phyloP scores from a whole-genome alignment of 2,797 vertebrate species.

The Fundulus diaphanus region DNA sequence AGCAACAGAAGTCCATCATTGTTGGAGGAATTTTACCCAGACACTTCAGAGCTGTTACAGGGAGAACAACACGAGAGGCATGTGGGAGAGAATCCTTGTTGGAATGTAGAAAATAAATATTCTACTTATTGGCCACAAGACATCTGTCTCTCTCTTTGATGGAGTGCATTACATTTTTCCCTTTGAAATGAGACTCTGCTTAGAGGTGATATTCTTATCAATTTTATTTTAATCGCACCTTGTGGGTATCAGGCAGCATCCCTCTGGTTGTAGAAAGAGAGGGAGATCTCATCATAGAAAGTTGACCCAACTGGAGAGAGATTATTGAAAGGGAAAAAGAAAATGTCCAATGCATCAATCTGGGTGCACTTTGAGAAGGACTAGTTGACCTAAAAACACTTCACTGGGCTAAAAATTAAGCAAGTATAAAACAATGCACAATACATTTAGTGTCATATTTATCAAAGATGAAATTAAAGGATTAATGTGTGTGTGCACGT shows the following conservation, averaged over 20 bases:
- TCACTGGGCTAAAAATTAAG: background rate
- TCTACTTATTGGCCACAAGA: background rate
- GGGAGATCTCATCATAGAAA: background rate
- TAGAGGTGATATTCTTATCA: slow-evolving; percentile 33
- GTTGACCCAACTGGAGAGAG: slow-evolving; percentile 7
- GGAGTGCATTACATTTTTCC: slow-evolving; percentile 51
- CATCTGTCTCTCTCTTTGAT: slow-evolving; percentile 20
- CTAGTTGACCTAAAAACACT: background rate
- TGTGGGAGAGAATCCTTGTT: no score
- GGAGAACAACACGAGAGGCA: no score
- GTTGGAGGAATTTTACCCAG: no score
- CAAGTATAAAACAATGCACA: background rate
- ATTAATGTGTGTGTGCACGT: no score
- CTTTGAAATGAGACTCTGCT: slow-evolving; percentile 50
- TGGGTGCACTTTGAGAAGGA: background rate
- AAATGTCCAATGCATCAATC: background rate
- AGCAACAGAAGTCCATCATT: no score
- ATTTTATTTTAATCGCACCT: background rate
- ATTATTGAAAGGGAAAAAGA: slow-evolving; percentile 1
- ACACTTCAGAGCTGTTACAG: no score
- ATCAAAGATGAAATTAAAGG: slow-evolving; percentile 31
- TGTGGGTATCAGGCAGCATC: background rate
- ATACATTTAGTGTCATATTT: slow-evolving; percentile 22
- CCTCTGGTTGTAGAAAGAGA: background rate
- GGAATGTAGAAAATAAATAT: background rate